phyloP scores from a whole-genome alignment of 2,888 invertebrate species.

The Cosmia trapezina region DNA sequence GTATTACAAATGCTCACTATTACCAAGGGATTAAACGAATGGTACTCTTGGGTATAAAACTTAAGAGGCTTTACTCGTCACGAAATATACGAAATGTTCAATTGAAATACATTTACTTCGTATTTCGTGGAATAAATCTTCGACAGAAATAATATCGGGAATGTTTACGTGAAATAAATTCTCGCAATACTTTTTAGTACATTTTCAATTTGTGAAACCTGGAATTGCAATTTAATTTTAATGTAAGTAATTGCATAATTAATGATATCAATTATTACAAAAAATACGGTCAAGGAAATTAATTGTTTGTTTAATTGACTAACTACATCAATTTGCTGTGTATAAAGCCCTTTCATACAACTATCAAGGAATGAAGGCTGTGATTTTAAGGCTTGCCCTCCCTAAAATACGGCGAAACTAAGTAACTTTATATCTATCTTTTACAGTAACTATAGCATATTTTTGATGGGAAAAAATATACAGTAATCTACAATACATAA shows the following conservation, averaged over 20 bases:
- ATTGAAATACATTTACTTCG: slow-evolving; percentile 26
- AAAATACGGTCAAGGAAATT: background rate
- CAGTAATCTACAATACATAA: no score
- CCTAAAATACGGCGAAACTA: no score
- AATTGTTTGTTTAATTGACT: background rate
- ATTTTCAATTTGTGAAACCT: background rate
- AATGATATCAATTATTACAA: background rate
- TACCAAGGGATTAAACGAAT: slow-evolving; percentile 43
- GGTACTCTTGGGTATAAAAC: slow-evolving; percentile 28
- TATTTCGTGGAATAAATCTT: slow-evolving; percentile 27
- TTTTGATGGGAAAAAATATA: no score
- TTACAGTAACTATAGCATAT: no score
- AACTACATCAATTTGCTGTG: background rate
- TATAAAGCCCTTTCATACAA: background rate
- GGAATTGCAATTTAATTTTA: background rate
- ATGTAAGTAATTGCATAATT: background rate
- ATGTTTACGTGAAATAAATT: background rate
- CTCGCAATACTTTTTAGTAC: background rate
- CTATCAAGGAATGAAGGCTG: no score
- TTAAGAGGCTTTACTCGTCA: slow-evolving; percentile 35
- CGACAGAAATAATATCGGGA: background rate
- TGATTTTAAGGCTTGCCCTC: background rate
- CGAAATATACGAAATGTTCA: slow-evolving; percentile 17
- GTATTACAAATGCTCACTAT: slow-evolving; percentile 33
- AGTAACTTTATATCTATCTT: no score